A percentile compares a stretch with the other conserved stretches of the same genome.
phyloP scores from a whole-genome alignment of 2,888 invertebrate species.

The Brachypterus glaber region DNA sequence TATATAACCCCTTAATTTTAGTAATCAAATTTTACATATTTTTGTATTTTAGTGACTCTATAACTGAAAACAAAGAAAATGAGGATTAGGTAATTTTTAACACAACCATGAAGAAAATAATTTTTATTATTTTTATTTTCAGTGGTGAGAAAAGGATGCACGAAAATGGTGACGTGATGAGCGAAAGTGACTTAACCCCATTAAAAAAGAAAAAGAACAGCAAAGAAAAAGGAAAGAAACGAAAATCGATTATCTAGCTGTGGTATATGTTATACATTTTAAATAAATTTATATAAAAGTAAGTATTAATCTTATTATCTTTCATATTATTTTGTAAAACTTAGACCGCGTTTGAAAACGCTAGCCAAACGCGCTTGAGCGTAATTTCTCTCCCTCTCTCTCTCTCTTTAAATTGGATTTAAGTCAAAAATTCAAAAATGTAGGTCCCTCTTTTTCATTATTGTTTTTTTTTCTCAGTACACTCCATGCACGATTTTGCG shows the following conservation, averaged over 20 bases:
- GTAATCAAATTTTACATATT: background rate
- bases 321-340: no score
- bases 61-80: conserved; percentile 3
- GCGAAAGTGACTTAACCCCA: background rate
- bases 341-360: no score
- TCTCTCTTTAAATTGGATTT: no score
- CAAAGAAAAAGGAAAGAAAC: no score
- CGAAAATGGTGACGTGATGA: conserved; percentile 15
- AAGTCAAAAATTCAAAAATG: no score
- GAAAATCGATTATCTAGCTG: no score
- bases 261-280: background rate
- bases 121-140: conserved; percentile 11
- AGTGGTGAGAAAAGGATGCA: conserved; percentile 31
- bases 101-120: background rate
- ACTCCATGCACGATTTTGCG: no score
- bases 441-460: no score
- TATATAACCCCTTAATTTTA: background rate
- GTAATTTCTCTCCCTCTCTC: no score
- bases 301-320: no score
- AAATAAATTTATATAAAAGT: background rate
- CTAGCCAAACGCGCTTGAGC: no score
- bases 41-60: conserved; percentile 4
- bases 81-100: background rate
- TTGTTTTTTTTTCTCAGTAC: no score
- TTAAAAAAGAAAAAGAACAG: background rate